Evolutionary conservation across 2,888 invertebrate genomes (phyloP), one percentile per base, ranked within the genome.

Genomic region (Protula sp.): DNA sequence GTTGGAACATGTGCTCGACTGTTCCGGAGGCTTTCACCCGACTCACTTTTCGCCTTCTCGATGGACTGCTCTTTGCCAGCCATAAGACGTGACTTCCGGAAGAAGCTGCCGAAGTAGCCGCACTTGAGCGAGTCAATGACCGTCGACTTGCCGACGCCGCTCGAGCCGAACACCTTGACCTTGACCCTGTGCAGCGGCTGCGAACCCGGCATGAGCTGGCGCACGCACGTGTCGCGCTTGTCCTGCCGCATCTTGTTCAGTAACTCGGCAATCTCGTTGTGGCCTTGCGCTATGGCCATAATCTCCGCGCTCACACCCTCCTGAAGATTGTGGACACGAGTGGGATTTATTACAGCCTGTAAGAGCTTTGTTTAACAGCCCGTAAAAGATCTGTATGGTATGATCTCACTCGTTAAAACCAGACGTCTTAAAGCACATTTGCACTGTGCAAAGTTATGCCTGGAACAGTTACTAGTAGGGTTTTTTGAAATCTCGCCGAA

Each of bases 241-340:
- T 83, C 80, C 77, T 85, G 83, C 80, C 86, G 84, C 51, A 89
- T 79, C 72, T 85, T 85, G 74, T 86, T 86, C 64, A 90, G 80
- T 45, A 90, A 81, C 66, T 86, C 86, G 24, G 87, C 87, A 58
- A 89, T 87, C 63, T 87, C 85, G 61, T 86, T 85, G 76, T 87
- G 86, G 26, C 89, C 88, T 72, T 88, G 86, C 71, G 89, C 88
- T 57, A 89, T 81, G n/a, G 89, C 89, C 68, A 88, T 87, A 47
- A 89, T 87, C 73, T 89, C 89, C 2, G 89, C 88, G 52, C 87
- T 85, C 57, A 89, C 87, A 56, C 88, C 88, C 75, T 88, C 87
- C 71, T 82, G 66, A 9, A 68, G 2, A n/a, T n/a, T n/a, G n/a
- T n/a, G n/a, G n/a, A 30, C 22, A 14, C 22, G 47, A 50, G 9